Evolutionary conservation across 2,113 vertebrate genomes (phyloP).

Genomic region (Oncorhynchus masou): DNA sequence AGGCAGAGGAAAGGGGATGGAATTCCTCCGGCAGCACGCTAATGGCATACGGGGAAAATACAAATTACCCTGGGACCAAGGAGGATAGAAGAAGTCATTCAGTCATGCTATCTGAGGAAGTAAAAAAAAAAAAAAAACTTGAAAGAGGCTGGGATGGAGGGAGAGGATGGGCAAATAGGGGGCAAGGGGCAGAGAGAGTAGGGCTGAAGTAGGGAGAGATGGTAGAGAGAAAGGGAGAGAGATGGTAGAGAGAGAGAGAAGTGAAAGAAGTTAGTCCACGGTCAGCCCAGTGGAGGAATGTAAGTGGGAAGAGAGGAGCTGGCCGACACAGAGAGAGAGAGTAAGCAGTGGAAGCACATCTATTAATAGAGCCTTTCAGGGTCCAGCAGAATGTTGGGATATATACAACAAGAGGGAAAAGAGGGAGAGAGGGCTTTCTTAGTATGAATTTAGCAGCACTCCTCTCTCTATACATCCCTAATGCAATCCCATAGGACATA

Average conservation of each 20-base stretch:
- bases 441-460: slow-evolving; percentile 2
- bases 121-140: not conserved
- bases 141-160: slow-evolving; percentile 16
- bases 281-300: no score
- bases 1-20: slow-evolving; percentile 14
- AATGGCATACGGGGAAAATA: slow-evolving; percentile 14
- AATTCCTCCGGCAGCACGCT: slow-evolving; percentile 23
- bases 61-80: slow-evolving; percentile 14
- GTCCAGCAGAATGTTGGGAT: slow-evolving; percentile 32
- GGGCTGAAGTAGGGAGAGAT: no score
- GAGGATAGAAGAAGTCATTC: slow-evolving; percentile 16
- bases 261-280: no score
- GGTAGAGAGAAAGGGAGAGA: no score
- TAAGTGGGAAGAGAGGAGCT: no score
- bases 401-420: slow-evolving; percentile 25
- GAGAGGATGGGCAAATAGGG: not conserved
- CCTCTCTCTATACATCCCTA: not conserved
- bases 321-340: not conserved
- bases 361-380: slow-evolving; percentile 70
- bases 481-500: not conserved
- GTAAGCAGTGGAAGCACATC: slow-evolving; percentile 30
- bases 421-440: slow-evolving; percentile 26
- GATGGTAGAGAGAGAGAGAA: no score
- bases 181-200: not conserved
- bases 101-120: slow-evolving; percentile 21